Evolutionary conservation across 2,797 vertebrate genomes (phyloP).

Genomic region (Sebastes oblongus): DNA sequence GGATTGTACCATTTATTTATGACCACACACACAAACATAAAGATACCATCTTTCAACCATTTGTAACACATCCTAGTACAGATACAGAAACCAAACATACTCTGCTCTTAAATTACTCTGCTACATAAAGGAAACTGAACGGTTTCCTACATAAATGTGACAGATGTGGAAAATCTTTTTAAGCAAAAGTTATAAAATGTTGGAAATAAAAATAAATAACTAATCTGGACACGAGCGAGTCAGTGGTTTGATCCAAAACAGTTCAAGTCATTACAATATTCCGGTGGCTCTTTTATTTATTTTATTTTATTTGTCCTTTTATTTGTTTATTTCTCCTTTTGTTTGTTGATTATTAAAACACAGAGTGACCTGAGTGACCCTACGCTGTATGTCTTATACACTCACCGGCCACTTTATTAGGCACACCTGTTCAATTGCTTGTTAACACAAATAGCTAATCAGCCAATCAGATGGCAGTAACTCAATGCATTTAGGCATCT

Average conservation of each 20-base stretch:
- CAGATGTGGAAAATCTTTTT: slow-evolving; percentile 25
- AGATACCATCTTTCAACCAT: slow-evolving; percentile 42
- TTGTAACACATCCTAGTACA: slow-evolving; percentile 25
- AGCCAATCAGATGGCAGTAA: too few species aligned
- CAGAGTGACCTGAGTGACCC: slow-evolving; percentile 8
- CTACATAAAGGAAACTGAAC: slow-evolving; percentile 10
- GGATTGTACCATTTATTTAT: slow-evolving; percentile 48
- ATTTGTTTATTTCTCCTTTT: not conserved
- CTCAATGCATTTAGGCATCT: too few species aligned
- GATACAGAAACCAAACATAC: slow-evolving; percentile 44
- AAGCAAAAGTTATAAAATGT: slow-evolving; percentile 25
- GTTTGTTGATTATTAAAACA: slow-evolving; percentile 13
- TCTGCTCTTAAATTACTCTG: slow-evolving; percentile 60
- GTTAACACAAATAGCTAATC: too few species aligned
- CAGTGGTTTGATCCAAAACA: slow-evolving; percentile 85
- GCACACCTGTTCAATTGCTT: too few species aligned
- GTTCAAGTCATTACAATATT: slow-evolving; percentile 80
- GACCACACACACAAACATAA: slow-evolving; percentile 34
- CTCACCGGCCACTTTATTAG: too few species aligned
- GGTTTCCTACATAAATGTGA: slow-evolving; percentile 28
- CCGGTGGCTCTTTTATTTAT: slow-evolving; percentile 40
- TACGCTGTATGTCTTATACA: not conserved
- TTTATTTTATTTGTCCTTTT: not conserved
- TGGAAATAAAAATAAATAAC: slow-evolving; percentile 72
- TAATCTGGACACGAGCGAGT: slow-evolving; percentile 62